A percentile compares a stretch with the other conserved stretches of the same genome.
Conservation (phyloP, 2,113 vertebrate genomes). For the Columba livia region DNA sequence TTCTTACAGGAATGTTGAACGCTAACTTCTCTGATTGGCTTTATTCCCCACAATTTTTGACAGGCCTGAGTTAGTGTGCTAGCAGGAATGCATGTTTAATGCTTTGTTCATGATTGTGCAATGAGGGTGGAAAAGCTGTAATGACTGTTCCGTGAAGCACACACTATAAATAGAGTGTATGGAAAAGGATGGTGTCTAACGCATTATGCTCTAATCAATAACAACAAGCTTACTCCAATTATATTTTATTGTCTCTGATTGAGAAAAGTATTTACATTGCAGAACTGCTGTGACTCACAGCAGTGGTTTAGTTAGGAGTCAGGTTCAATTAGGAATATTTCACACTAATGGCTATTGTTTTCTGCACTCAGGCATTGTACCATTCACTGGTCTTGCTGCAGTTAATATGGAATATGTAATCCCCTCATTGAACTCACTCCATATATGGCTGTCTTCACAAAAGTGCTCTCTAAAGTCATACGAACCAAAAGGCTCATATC, state of each 20-base stretch:
- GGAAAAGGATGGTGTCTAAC: neutral
- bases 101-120: neutral
- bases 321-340: neutral
- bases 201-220: slow-evolving; percentile 37
- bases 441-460: neutral
- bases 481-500: neutral
- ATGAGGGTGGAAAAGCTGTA: slow-evolving; percentile 10
- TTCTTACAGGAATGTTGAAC: neutral
- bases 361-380: neutral
- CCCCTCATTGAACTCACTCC: neutral
- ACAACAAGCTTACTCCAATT: slow-evolving; percentile 14
- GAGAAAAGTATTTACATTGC: slow-evolving; percentile 6
- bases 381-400: neutral
- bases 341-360: neutral
- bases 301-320: neutral
- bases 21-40: neutral
- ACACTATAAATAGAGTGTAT: slow-evolving; percentile 29
- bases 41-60: neutral
- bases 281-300: neutral
- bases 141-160: neutral
- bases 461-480: neutral
- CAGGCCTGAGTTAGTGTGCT: neutral
- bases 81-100: neutral
- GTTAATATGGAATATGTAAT: neutral
- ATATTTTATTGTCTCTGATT: slow-evolving; percentile 21